Evolutionary conservation across 2,113 vertebrate species (phyloP).

Genomic region (Micronycteris hirsuta): DNA sequence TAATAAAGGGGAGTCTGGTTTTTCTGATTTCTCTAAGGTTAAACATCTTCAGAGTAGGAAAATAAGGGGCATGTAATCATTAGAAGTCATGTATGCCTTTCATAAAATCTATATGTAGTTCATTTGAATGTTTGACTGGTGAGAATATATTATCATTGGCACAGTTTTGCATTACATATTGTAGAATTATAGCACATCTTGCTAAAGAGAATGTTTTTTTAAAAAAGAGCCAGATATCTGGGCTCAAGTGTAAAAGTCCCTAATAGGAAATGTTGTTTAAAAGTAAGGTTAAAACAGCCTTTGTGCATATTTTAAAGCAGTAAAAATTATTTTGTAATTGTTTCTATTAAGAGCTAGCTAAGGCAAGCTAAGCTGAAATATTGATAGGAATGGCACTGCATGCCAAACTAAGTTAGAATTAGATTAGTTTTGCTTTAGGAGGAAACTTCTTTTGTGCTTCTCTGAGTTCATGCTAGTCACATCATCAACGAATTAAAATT

Average conservation of each 20-base stretch:
- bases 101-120: neutral
- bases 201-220: constrained; percentile 63
- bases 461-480: neutral
- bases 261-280: constrained; percentile 9
- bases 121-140: neutral
- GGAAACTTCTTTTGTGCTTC: neutral
- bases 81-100: neutral
- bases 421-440: constrained; percentile 21
- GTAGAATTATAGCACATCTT: constrained; percentile 41
- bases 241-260: constrained; percentile 39
- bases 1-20: neutral
- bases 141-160: neutral
- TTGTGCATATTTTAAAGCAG: constrained; percentile 11
- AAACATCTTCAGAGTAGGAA: constrained; percentile 18
- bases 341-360: constrained; percentile 7
- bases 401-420: constrained; percentile 19
- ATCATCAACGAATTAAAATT: neutral
- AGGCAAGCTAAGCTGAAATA: neutral
- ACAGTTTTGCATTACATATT: neutral
- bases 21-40: neutral
- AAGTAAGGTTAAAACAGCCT: constrained; percentile 29
- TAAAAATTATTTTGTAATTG: constrained; percentile 32
- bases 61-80: neutral
- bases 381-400: constrained; percentile 25
- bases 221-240: constrained; percentile 72